Base-by-base conservation (phyloP, 1,140 invertebrate species). In the Odontomachus brunneus region DNA sequence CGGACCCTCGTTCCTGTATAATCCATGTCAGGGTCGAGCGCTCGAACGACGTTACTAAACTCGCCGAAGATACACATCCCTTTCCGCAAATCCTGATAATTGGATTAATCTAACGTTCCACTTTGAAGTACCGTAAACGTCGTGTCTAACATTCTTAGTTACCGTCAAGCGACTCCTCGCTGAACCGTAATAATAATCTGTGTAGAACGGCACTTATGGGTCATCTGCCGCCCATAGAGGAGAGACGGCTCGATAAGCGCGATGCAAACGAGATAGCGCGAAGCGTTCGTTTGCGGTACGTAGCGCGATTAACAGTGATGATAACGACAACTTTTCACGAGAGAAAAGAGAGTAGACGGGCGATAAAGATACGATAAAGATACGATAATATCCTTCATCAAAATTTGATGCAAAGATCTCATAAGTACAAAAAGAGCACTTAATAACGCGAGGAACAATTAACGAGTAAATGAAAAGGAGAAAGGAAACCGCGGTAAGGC, bases 1-100 rank as follows among this genome's bases (percentile, higher is more conserved):
- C 83, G 88, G 85, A 76, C 72, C n/a, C 85, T 84, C 73, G 74
- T 84, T 82, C 81, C 83, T 59, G 62, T 84, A 84, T 87, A 89
- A 89, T 89, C 86, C 85, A 88, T 82, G 87, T 88, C 87, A 85
- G 83, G 66, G 86, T 87, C 86, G 86, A 24, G 48, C 24, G 19
- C 48, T 26, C 17, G 53, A 62, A 49, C 84, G 12, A 55, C 63
- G 63, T 80, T 87, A 44, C 48, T 86, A 67, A 86, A 87, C 65
- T 71, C 19, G 33, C 51, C 49, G 67, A 78, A 73, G 55, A 71
- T 59, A 29, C 24, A 51, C 24, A 51, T 26, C n/a, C 7, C 65
- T 29, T 44, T 11, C n/a, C 38, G 22, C 7, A 24, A 74, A 62
- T 3, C 14, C n/a, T 7, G 19, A 29, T 29, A 71, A 80, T 48